Conservation (phyloP, 53 echinoderm and acorn worm genomes). For the Patiria pectinifera region DNA sequence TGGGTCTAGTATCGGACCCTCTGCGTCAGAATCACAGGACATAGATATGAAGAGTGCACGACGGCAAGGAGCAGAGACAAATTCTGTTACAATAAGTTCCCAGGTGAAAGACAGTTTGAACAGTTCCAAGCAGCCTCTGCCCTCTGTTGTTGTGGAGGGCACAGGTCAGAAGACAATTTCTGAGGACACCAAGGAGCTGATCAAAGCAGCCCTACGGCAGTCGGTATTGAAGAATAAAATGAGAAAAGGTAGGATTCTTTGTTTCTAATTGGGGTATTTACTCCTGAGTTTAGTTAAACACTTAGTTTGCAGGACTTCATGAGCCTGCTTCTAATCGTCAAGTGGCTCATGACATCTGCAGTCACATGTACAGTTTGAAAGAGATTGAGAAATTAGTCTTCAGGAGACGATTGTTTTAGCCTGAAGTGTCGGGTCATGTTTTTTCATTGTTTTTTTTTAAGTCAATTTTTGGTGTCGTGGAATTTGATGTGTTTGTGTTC, state of each 20-base stretch:
- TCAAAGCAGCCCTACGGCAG: conserved; percentile 94
- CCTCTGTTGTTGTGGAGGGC: neutral
- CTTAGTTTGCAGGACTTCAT: no score
- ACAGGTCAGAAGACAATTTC: conserved; percentile 81
- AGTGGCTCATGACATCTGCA: no score
- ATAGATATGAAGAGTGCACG: conserved; percentile 75
- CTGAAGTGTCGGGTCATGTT: no score
- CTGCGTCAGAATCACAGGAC: conserved; percentile 32
- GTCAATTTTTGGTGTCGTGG: no score
- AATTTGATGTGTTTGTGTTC: no score
- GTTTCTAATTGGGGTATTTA: neutral
- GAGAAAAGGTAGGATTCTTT: conserved; percentile 60
- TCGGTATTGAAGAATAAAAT: conserved; percentile 87
- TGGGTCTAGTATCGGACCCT: conserved; percentile 21
- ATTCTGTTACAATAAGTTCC: neutral
- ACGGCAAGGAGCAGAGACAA: conserved; percentile 29
- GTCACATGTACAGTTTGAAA: neutral
- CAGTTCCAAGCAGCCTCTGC: conserved; percentile 24
- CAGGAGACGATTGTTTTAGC: no score
- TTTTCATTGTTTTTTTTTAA: no score
- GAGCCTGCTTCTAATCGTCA: no score
- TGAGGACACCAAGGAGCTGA: conserved; percentile 91
- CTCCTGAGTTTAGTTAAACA: neutral
- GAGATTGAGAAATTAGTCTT: neutral
- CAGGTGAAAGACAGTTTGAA: neutral